Base-by-base conservation (phyloP, 2,888 invertebrate species). In the Imbricaverruca yamaguchii region DNA sequence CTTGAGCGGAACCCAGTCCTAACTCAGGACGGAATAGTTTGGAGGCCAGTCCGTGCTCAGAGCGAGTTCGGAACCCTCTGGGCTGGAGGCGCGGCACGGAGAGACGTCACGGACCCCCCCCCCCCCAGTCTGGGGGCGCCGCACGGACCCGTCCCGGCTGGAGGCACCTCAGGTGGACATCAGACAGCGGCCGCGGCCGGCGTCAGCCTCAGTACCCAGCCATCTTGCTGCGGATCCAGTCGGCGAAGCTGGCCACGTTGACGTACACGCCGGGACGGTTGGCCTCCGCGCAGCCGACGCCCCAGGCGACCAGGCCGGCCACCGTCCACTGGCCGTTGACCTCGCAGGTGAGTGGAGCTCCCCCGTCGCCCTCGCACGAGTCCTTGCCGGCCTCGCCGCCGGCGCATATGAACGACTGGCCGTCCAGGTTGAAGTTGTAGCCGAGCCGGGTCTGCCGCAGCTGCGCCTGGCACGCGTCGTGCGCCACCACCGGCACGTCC, bases 251-350 rank as follows among this genome's bases (percentile, higher is more conserved):
- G 11, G 91, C 91, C 3, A 94, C 89, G 85, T 93, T 93, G 55
- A 93, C 92, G 85, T 94, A 94, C 39, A 93, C 93, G 0, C 92
- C 94, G 0, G 93, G 92, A 11, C 94, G 90, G 82, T 91, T 91
- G 0, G 90, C 87, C 83, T 88, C 89, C 0, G 92, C 94, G 84
- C 93, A 93, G n/a, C 85, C 92, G 65, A 93, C 91, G 0, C 93
- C 93, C 93, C 93, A 93, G 55, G 92, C 87, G 21, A 93, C 93
- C 83, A 93, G 86, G 0, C 93, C 93, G 12, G 90, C 91, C 1
- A 92, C 89, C 81, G 89, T 88, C 89, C 90, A 92, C 81, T 88
- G 89, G 0, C 90, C 90, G 82, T 87, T 88, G 80, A 88, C 87
- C 84, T 89, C 88, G 85, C 93, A 93, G 55, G 92, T 91, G 82